These are phyloP conservation scores for Plectropomus leopardus DNA, from an alignment of 2,113 vertebrate species.

Conservation along the genomic window DNA sequence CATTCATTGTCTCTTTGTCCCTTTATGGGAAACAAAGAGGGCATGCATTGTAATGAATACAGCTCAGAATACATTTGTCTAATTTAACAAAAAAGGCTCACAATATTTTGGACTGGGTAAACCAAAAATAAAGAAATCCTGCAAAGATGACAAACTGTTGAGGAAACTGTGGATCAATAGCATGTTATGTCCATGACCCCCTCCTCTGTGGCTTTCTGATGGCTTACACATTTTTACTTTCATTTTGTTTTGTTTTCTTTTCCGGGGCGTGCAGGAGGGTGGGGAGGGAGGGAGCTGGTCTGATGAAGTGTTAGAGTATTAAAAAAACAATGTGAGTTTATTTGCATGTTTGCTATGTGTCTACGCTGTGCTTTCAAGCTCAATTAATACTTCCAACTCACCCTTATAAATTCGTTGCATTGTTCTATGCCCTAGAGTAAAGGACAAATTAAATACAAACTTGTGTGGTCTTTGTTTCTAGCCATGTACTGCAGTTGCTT, in stretches of 20 bases:
- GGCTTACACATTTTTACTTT: conserved; percentile 88
- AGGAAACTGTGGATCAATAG: conserved; percentile 88
- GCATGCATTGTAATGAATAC: conserved; percentile 66
- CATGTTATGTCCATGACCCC: conserved; percentile 87
- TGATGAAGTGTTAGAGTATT: conserved; percentile 61
- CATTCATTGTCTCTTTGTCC: conserved; percentile 74
- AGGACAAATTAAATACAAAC: conserved; percentile 75
- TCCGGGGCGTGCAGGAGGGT: conserved; percentile 62
- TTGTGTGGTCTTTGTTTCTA: conserved; percentile 88
- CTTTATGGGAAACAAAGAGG: conserved; percentile 68
- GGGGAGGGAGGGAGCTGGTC: conserved; percentile 49
- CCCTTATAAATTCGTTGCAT: conserved; percentile 83
- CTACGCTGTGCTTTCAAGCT: conserved; percentile 85
- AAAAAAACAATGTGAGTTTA: conserved; percentile 79
- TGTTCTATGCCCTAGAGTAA: conserved; percentile 83
- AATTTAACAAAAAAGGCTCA: conserved; percentile 53
- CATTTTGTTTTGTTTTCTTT: conserved; percentile 78
- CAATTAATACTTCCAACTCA: conserved; percentile 87
- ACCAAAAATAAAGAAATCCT: conserved; percentile 31
- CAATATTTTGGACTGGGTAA: conserved; percentile 49
- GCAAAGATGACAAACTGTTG: conserved; percentile 67
- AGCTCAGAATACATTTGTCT: conserved; percentile 85
- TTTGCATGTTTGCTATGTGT: conserved; percentile 89
- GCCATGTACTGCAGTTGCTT: conserved; percentile 82
- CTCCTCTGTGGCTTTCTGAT: conserved; percentile 88